These are phyloP conservation scores for Chrysopa pallens DNA, from an alignment of 1,140 invertebrate genomes.

Conservation along the genomic window DNA sequence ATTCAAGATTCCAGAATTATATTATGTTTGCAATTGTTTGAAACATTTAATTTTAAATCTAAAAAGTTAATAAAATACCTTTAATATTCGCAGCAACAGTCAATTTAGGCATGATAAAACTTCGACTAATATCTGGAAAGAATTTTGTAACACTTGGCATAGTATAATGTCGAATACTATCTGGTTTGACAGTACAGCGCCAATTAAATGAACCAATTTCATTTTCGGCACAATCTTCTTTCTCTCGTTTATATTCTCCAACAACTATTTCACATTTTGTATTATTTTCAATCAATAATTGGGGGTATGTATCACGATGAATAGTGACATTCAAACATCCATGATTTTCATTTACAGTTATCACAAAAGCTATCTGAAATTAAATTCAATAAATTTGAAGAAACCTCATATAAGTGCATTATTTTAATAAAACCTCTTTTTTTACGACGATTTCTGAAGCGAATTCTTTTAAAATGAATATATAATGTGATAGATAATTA, in stretches of 20 bases:
- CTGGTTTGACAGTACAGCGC: constrained; percentile 14
- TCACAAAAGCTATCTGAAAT: constrained; percentile 23
- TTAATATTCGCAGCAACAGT: constrained; percentile 10
- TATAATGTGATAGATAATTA: no score
- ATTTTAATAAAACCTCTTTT: no score
- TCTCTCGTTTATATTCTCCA: constrained; percentile 10
- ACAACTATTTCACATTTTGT: constrained; percentile 13
- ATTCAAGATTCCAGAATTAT: constrained; percentile 1
- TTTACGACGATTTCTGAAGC: no score
- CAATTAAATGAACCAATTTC: constrained; percentile 20
- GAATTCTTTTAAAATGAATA: no score
- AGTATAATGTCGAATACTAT: constrained; percentile 16
- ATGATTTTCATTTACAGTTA: constrained; percentile 32
- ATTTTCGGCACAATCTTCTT: constrained; percentile 7
- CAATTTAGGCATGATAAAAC: constrained; percentile 11
- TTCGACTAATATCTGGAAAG: constrained; percentile 18
- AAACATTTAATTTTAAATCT: constrained; percentile 4
- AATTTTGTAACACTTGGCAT: constrained; percentile 19
- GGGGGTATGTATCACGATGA: constrained; percentile 34
- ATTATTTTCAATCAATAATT: constrained; percentile 18
- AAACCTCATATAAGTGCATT: no score
- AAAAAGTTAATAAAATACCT: constrained; percentile 5
- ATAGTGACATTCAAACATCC: constrained; percentile 36
- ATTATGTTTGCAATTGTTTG: constrained; percentile 1
- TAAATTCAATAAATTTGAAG: neutral